Evolutionary conservation across 2,113 vertebrate genomes (phyloP).

Genomic region (Platycercus adscitus): DNA sequence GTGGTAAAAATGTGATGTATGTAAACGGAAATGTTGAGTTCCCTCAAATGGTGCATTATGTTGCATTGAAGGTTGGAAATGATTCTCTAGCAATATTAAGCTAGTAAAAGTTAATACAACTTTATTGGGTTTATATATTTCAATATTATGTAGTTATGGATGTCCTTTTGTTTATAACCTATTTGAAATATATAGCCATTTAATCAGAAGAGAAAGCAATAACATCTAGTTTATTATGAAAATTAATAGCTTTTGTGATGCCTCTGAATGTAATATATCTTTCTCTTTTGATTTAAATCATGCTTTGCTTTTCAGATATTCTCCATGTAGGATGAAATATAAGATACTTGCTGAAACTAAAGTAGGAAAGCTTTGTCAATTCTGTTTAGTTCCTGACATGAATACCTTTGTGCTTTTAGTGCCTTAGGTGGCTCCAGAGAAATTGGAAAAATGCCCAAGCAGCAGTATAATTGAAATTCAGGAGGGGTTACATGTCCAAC

Average conservation of each 20-base stretch:
- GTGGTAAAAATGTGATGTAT: not conserved
- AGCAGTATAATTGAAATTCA: conserved; percentile 28
- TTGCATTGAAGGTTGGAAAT: not conserved
- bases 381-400: not conserved
- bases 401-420: not conserved
- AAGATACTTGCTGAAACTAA: not conserved
- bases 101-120: not conserved
- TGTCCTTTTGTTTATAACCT: not conserved
- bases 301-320: not conserved
- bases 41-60: not conserved
- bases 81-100: not conserved
- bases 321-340: not conserved
- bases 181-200: not conserved
- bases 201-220: not conserved
- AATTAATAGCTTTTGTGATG: not conserved
- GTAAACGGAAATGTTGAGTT: not conserved
- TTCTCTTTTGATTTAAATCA: not conserved
- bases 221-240: not conserved
- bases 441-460: not conserved
- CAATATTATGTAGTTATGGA: not conserved
- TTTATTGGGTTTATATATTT: not conserved
- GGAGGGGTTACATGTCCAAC: not conserved
- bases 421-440: conserved; percentile 13
- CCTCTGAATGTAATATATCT: not conserved
- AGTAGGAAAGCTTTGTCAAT: not conserved